Base-by-base conservation (phyloP, 2,888 invertebrate genomes). In the Diogma glabrata region DNA sequence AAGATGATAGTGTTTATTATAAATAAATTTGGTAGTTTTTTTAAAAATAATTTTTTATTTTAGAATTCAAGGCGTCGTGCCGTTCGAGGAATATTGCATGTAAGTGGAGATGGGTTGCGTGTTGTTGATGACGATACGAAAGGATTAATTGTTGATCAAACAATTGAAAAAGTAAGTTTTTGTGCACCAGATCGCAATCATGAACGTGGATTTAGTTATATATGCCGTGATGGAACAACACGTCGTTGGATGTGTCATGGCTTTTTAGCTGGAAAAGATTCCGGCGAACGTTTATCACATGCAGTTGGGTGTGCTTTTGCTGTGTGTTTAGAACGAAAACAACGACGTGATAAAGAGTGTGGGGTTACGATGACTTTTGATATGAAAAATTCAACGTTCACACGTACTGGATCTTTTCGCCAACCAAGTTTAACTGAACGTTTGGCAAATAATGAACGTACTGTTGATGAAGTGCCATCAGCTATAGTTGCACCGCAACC, bases 211-310 rank as follows among this genome's bases (percentile, higher is more conserved):
- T 99, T 58, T 73, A 96, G 97, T 57, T 99, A 99, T 73, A 99
- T 99, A 58, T 99, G 97, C 67, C 82, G 99, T 53, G 99, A 99
- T 70, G 99, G 97, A 53, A 95, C 97, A 12, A 96, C 97, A 0
- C 79, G 96, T 6, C 81, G 99, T 16, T 99, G 99, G 99, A 96
- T 99, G 95, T 99, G 99, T 67, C 99, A 99, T 73, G 99, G 97
- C 33, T 99, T 99, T 70, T 76, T 95, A 57, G 95, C 99, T 49
- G 77, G 88, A 50, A 88, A 94, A 66, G 96, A 97, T 72, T 87
- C 92, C 60, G 99, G 99, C 52, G 99, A 99, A 74, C 79, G 99
- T 45, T 73, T 99, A 57, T 96, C 96, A 60, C 99, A 99, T 73
- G 99, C 99, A 2, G 99, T 99, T 23, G 99, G 99, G 36, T 99